These are phyloP conservation scores for Acromyrmex charruanus DNA, from an alignment of 1,140 invertebrate genomes.

Conservation along the genomic window DNA sequence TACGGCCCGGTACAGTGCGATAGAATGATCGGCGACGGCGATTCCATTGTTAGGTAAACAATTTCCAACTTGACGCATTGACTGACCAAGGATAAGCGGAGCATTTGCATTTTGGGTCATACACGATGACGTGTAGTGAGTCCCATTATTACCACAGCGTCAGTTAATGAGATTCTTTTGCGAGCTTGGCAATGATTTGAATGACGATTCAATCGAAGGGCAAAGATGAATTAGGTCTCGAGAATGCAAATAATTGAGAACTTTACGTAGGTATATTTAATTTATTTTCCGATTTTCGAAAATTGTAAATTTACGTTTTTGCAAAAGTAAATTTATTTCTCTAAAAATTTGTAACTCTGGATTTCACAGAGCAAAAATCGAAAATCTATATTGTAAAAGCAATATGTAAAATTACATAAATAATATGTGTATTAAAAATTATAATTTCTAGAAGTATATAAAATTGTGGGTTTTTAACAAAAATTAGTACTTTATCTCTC, in stretches of 20 bases:
- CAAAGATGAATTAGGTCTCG: not conserved
- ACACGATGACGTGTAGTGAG: not conserved
- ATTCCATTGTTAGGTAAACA: conserved; percentile 56
- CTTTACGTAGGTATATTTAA: not conserved
- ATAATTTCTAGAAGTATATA: too few species aligned
- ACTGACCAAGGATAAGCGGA: conserved; percentile 2
- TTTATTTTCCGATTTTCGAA: not conserved
- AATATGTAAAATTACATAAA: too few species aligned
- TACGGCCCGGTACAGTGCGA: conserved; percentile 2
- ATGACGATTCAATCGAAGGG: conserved; percentile 17
- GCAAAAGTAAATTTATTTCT: not conserved
- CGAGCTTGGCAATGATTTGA: not conserved
- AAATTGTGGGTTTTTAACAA: too few species aligned
- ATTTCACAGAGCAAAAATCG: not conserved
- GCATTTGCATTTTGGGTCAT: conserved; percentile 34
- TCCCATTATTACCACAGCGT: not conserved
- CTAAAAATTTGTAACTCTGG: not conserved
- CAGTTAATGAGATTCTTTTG: conserved; percentile 16
- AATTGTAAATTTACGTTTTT: not conserved
- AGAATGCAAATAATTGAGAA: not conserved
- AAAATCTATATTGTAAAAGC: too few species aligned
- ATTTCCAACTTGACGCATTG: conserved; percentile 52
- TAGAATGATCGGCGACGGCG: not conserved
- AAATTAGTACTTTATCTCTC: too few species aligned
- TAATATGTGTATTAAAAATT: too few species aligned